Percentiles rank a stretch among this genome's conserved stretches.
phyloP scores from a whole-genome alignment of 2,888 invertebrate species.

The Imbricaverruca yamaguchii region DNA sequence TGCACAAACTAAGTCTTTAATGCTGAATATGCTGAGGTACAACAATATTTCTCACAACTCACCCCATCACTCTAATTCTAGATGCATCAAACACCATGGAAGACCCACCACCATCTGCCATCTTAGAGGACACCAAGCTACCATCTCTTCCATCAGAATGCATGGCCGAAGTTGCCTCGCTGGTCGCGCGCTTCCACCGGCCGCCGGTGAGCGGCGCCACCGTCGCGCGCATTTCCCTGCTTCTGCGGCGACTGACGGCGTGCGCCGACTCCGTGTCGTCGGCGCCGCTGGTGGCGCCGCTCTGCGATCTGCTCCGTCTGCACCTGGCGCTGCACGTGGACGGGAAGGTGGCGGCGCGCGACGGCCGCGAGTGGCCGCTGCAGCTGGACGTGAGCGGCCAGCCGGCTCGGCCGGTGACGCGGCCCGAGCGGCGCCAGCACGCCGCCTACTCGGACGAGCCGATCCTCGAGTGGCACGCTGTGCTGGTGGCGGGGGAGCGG shows the following conservation, averaged over 20 bases:
- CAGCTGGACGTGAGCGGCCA: neutral
- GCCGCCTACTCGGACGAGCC: conserved; percentile 1
- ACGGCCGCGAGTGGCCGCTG: neutral
- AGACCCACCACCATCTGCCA: no score
- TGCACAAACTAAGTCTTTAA: no score
- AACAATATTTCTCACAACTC: no score
- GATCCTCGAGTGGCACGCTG: neutral
- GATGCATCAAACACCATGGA: no score
- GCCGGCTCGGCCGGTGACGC: neutral
- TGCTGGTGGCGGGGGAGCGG: neutral
- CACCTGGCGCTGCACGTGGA: neutral
- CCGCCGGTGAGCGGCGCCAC: neutral
- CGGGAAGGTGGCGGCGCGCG: neutral
- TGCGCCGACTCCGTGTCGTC: neutral
- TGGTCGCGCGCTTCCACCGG: neutral
- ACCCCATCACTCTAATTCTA: no score
- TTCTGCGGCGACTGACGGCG: neutral
- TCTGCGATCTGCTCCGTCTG: neutral
- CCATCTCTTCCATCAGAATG: neutral
- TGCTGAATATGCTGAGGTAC: no score
- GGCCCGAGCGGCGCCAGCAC: neutral
- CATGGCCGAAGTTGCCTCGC: neutral
- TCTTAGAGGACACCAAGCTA: neutral
- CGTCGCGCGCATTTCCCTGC: neutral
- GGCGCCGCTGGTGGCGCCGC: neutral